These are phyloP conservation scores for Pleuronectes platessa DNA, from an alignment of 2,113 vertebrate genomes.

Conservation along the genomic window DNA sequence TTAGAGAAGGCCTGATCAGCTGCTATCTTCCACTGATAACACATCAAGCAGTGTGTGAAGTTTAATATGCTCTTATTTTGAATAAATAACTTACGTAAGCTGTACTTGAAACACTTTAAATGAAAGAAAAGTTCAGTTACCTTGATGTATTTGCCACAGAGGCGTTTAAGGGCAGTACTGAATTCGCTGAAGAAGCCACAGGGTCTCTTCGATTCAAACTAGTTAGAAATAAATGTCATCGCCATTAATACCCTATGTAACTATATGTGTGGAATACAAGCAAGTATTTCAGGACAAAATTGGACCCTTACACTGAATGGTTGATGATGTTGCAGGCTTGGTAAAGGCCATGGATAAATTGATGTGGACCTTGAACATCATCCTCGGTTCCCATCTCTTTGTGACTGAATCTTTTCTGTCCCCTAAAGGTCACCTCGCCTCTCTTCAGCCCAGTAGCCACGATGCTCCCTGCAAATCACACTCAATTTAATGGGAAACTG, in stretches of 20 bases:
- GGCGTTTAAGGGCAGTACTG: too few species aligned
- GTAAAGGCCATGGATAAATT: conserved; percentile 62
- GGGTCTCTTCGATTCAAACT: background rate
- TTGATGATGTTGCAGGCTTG: conserved; percentile 20
- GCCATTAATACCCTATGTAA: background rate
- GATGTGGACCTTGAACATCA: conserved; percentile 39
- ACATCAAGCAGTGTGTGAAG: too few species aligned
- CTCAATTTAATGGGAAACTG: conserved; percentile 17
- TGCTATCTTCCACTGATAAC: too few species aligned
- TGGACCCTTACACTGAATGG: conserved; percentile 19
- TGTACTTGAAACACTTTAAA: background rate
- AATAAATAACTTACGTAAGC: too few species aligned
- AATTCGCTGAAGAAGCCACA: too few species aligned
- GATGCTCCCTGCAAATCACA: background rate
- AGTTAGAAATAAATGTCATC: conserved; percentile 10
- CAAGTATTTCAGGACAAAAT: conserved; percentile 28
- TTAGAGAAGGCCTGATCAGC: too few species aligned
- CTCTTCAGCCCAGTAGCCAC: background rate
- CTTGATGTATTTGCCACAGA: too few species aligned
- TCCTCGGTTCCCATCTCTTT: conserved; percentile 26
- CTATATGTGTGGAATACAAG: background rate
- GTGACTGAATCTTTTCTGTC: conserved; percentile 38
- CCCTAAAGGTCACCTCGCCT: conserved; percentile 62
- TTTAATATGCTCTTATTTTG: too few species aligned
- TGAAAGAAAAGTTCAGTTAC: background rate